Percentiles rank a stretch among this genome's conserved stretches.
phyloP scores from a whole-genome alignment of 2,113 vertebrate genomes.

The Ia io region DNA sequence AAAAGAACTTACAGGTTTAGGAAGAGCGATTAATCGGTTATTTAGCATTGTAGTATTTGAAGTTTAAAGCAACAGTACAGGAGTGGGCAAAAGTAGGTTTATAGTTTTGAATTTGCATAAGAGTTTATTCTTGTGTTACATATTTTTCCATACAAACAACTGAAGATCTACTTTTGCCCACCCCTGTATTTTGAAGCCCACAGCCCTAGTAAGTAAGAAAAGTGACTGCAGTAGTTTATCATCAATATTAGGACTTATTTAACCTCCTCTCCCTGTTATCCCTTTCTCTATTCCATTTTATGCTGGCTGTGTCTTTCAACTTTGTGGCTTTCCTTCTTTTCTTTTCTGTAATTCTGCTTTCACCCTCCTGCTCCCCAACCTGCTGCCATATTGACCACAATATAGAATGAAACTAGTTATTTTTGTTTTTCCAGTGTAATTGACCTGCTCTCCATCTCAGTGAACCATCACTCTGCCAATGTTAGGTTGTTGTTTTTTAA shows the following conservation, averaged over 20 bases:
- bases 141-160: not conserved
- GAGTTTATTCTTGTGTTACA: not conserved
- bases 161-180: not conserved
- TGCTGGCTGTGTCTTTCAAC: not conserved
- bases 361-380: not conserved
- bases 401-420: slow-evolving; percentile 1
- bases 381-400: not conserved
- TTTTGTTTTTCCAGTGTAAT: slow-evolving; percentile 33
- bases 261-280: not conserved
- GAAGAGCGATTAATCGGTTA: not conserved
- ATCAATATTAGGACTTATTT: not conserved
- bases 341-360: not conserved
- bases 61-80: not conserved
- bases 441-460: not conserved
- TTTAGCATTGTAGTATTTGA: slow-evolving; percentile 13
- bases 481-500: not conserved
- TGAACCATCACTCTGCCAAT: not conserved
- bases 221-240: not conserved
- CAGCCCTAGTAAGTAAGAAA: not conserved
- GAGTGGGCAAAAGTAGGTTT: not conserved
- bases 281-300: not conserved
- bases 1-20: not conserved
- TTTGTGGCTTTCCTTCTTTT: not conserved
- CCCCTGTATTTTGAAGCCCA: not conserved
- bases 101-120: not conserved